A percentile compares a stretch with the other conserved stretches of the same genome.
Evolutionary conservation across 2,888 invertebrate species (phyloP).

Genomic region (Lepidonotus clava): DNA sequence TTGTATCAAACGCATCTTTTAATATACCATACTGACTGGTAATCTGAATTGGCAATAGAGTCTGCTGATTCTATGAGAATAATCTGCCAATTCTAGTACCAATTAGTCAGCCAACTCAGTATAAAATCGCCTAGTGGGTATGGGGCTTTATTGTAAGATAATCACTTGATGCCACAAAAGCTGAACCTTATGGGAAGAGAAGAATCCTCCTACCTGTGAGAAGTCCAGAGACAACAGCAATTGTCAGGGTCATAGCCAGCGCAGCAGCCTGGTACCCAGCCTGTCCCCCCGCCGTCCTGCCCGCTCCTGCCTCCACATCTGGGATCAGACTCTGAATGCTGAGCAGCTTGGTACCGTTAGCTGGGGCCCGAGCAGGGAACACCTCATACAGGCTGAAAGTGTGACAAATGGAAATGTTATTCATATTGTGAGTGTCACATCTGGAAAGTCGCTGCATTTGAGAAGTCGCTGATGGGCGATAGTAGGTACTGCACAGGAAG

Average conservation of each 20-base stretch:
- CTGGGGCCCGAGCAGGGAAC: slow-evolving; percentile 43
- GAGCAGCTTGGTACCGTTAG: not conserved
- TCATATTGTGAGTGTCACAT: too few species aligned
- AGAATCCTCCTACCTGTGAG: slow-evolving; percentile 69
- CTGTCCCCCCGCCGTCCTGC: slow-evolving; percentile 68
- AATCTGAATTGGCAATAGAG: not conserved
- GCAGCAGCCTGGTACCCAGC: slow-evolving; percentile 72
- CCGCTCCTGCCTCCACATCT: slow-evolving; percentile 80
- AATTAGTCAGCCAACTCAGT: not conserved
- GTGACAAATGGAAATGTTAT: too few species aligned
- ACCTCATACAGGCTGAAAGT: slow-evolving; percentile 47
- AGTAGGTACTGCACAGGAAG: too few species aligned
- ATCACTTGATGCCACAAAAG: not conserved
- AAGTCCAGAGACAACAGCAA: slow-evolving; percentile 73
- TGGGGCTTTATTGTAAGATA: not conserved
- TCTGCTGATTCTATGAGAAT: not conserved
- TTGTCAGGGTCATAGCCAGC: slow-evolving; percentile 68
- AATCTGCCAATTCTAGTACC: not conserved
- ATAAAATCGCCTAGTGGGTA: not conserved
- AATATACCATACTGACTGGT: too few species aligned
- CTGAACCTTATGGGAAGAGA: not conserved
- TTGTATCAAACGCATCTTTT: too few species aligned
- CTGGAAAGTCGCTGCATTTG: too few species aligned
- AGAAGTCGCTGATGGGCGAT: too few species aligned
- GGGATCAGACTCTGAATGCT: not conserved